A percentile compares a stretch with the other conserved stretches of the same genome.
phyloP scores from a whole-genome alignment of 2,888 invertebrate genomes.

The Chrysodeixis includens region DNA sequence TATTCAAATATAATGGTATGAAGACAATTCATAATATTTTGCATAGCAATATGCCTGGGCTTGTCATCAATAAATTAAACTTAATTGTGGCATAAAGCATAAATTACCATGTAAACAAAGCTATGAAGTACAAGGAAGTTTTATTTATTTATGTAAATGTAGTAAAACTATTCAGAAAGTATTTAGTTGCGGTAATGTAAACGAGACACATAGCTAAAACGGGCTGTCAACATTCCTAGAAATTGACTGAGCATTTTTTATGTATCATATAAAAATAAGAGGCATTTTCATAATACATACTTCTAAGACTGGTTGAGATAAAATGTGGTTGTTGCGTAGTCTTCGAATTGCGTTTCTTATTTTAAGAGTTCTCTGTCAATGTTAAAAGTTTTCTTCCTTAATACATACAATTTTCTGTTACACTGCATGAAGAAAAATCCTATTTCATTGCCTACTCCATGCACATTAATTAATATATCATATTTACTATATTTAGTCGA shows the following conservation, averaged over 20 bases:
- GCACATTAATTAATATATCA: too few species aligned
- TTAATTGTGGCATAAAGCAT: conserved; percentile 2
- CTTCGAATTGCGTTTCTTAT: too few species aligned
- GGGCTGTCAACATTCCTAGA: conserved; percentile 14
- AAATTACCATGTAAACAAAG: conserved; percentile 23
- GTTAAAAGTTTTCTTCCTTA: too few species aligned
- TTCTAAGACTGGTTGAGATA: not conserved
- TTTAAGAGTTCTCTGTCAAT: too few species aligned
- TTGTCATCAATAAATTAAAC: not conserved
- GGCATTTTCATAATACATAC: not conserved
- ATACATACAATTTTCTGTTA: too few species aligned
- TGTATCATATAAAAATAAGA: not conserved
- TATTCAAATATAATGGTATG: not conserved
- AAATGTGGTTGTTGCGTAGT: too few species aligned
- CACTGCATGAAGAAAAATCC: too few species aligned
- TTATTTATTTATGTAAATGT: conserved; percentile 11
- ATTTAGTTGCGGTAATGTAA: conserved; percentile 13
- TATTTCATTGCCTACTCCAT: too few species aligned
- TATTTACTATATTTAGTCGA: too few species aligned
- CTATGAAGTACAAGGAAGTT: conserved; percentile 14
- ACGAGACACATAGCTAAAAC: conserved; percentile 12
- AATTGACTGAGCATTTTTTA: conserved; percentile 8
- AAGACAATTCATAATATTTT: conserved; percentile 2
- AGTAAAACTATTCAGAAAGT: conserved; percentile 13
- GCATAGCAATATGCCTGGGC: not conserved